Evolutionary conservation across 1,140 invertebrate genomes (phyloP).

Genomic region (Drosophila simulans): DNA sequence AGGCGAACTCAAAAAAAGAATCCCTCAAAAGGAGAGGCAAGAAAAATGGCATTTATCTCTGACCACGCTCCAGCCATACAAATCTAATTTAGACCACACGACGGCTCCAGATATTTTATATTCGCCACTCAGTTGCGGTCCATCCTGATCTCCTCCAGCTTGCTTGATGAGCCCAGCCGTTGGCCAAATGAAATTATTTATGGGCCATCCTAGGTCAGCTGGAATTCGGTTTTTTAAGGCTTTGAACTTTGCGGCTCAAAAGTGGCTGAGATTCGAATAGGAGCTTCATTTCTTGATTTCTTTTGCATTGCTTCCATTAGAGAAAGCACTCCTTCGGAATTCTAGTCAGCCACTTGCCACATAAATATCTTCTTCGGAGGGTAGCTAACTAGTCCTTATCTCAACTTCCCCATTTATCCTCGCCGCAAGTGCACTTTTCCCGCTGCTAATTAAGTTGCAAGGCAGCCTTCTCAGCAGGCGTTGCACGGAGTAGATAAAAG

Average conservation of each 20-base stretch:
- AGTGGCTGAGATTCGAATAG: too few species aligned
- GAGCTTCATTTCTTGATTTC: too few species aligned
- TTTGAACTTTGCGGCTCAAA: too few species aligned
- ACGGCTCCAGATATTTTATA: slow-evolving; percentile 28
- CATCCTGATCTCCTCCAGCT: neutral
- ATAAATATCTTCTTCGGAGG: neutral
- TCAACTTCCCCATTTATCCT: neutral
- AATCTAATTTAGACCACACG: slow-evolving; percentile 66
- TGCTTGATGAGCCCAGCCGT: neutral
- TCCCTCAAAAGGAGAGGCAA: neutral
- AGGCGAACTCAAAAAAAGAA: slow-evolving; percentile 13
- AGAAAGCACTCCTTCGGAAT: too few species aligned
- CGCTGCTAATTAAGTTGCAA: slow-evolving; percentile 49
- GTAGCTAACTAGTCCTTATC: neutral
- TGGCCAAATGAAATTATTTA: neutral
- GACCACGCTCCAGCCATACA: slow-evolving; percentile 43
- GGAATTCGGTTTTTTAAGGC: neutral
- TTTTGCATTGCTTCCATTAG: too few species aligned
- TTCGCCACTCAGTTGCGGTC: neutral
- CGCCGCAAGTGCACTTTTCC: neutral
- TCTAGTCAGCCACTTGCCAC: too few species aligned
- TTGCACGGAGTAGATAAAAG: slow-evolving; percentile 2
- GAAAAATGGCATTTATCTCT: slow-evolving; percentile 41
- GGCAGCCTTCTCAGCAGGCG: slow-evolving; percentile 16
- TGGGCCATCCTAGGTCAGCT: neutral